Percentiles rank a stretch among this genome's conserved stretches.
phyloP scores from a whole-genome alignment of 92 coral and sea anemone species.

The Porites lobata region DNA sequence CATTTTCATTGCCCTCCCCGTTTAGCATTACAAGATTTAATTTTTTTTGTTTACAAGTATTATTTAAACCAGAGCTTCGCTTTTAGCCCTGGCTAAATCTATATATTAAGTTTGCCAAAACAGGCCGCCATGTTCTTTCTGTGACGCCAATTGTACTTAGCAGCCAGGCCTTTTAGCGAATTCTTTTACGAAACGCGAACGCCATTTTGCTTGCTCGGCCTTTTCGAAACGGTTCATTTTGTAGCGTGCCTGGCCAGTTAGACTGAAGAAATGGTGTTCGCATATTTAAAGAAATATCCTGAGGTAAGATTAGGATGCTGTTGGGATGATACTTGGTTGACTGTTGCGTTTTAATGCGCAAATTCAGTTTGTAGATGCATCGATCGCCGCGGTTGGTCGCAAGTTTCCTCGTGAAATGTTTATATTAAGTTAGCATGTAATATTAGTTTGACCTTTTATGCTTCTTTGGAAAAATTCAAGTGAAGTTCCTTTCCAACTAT shows the following conservation, averaged over 20 bases:
- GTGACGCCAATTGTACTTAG: conserved; percentile 34
- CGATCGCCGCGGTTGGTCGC: neutral
- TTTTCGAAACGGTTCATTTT: conserved; percentile 35
- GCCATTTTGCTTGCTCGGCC: conserved; percentile 60
- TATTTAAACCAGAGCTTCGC: no score
- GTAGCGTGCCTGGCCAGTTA: neutral
- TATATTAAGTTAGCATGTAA: neutral
- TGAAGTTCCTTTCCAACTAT: neutral
- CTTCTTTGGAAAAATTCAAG: neutral
- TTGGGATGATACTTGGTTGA: neutral
- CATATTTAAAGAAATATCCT: conserved; percentile 69
- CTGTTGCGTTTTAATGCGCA: neutral
- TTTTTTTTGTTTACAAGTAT: no score
- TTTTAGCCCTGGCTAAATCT: no score
- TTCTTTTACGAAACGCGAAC: conserved; percentile 27
- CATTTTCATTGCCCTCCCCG: no score
- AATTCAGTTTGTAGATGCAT: neutral
- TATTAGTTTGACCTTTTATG: neutral
- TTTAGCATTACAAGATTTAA: no score
- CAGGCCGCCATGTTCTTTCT: neutral
- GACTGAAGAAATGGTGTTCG: conserved; percentile 52
- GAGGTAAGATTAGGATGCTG: conserved; percentile 53
- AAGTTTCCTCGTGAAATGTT: no score
- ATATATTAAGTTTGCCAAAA: no score
- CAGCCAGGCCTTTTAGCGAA: conserved; percentile 25